Conservation (phyloP, 2,113 vertebrate species). For the Oncorhynchus masou region DNA sequence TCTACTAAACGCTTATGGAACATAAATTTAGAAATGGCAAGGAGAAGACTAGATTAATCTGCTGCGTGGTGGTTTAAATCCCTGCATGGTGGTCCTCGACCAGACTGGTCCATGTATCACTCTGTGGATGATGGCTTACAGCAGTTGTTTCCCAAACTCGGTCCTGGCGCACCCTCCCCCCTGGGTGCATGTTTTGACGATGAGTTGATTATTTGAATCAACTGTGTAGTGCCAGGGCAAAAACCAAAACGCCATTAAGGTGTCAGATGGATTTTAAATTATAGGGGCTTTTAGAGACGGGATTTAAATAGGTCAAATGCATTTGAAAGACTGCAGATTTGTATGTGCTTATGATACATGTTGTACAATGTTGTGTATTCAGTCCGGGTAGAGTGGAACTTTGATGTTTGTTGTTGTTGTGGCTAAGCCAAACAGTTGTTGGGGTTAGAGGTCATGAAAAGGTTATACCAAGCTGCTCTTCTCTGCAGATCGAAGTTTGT, state of each 20-base stretch:
- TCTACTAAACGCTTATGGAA: not conserved
- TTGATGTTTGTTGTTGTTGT: not conserved
- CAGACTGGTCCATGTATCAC: not conserved
- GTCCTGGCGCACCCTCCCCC: too few relatives aligned
- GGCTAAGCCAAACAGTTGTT: not conserved
- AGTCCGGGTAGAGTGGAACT: not conserved
- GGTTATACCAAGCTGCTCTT: not conserved
- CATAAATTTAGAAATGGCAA: not conserved
- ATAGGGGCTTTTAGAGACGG: not conserved
- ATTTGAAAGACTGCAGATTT: not conserved
- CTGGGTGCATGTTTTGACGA: too few relatives aligned
- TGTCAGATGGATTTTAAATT: not conserved
- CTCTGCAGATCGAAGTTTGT: too few relatives aligned
- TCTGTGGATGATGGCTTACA: not conserved
- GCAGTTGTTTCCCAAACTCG: not conserved
- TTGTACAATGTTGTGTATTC: not conserved
- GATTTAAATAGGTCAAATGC: not conserved
- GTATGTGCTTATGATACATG: not conserved
- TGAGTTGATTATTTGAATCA: too few relatives aligned
- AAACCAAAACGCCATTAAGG: not conserved
- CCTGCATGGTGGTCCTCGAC: not conserved
- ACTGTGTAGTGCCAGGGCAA: too few relatives aligned
- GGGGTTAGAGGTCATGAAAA: not conserved
- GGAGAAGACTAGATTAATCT: not conserved
- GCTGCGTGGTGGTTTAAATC: not conserved